Conservation (phyloP, 1,140 invertebrate genomes). For the Eupristina koningsbergeri region DNA sequence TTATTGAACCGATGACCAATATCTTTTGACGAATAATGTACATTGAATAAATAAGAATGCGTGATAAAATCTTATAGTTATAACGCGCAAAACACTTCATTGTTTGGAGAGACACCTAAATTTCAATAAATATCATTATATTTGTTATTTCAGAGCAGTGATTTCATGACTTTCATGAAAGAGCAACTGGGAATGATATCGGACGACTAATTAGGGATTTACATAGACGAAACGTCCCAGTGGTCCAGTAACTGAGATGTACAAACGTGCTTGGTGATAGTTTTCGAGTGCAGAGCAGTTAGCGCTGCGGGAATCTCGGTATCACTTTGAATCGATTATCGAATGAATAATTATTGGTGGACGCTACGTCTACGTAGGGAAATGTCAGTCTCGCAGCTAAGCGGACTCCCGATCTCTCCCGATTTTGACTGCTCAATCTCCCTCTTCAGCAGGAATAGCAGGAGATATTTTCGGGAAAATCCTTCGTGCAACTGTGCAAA, state of each 20-base stretch:
- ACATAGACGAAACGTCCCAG: conserved; percentile 1
- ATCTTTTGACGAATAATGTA: no score
- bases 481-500: no score
- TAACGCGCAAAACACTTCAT: no score
- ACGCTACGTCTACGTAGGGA: conserved; percentile 36
- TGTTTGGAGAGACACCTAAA: no score
- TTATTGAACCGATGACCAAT: no score
- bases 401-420: background rate
- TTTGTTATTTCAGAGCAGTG: no score
- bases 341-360: conserved; percentile 36
- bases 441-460: background rate
- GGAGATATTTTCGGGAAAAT: background rate
- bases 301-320: conserved; percentile 13
- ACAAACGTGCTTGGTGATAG: background rate
- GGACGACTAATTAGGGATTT: conserved; percentile 16
- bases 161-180: no score
- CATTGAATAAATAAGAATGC: no score
- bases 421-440: background rate
- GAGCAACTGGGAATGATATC: background rate
- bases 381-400: no score
- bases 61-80: no score
- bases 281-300: background rate
- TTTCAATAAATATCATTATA: no score
- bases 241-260: no score
- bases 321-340: conserved; percentile 37